phyloP scores from a whole-genome alignment of 1,140 invertebrate genomes.

The Heliconius congener region DNA sequence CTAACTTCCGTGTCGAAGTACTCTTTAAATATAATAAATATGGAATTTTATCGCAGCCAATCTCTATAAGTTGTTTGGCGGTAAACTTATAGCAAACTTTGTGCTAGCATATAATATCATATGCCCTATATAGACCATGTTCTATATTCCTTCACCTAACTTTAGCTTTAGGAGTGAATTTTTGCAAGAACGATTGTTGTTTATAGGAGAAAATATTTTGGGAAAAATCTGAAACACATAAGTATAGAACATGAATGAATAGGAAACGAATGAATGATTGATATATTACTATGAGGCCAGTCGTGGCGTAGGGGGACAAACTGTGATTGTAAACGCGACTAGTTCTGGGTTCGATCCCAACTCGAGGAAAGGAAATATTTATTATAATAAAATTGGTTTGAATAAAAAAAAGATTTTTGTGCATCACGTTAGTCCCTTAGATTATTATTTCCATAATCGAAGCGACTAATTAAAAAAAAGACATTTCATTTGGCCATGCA shows the following conservation, averaged over 20 bases:
- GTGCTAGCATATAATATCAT: neutral
- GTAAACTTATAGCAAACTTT: conserved; percentile 1
- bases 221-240: neutral
- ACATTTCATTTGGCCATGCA: too few relatives aligned
- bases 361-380: too few relatives aligned
- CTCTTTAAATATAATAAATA: conserved; percentile 14
- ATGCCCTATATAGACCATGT: neutral
- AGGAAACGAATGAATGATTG: too few relatives aligned
- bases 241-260: neutral
- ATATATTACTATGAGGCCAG: too few relatives aligned
- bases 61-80: neutral
- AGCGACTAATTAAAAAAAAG: too few relatives aligned
- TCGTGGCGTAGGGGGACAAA: too few relatives aligned
- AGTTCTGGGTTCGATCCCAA: too few relatives aligned
- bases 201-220: neutral
- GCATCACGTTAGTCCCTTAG: too few relatives aligned
- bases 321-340: too few relatives aligned
- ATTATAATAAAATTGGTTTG: too few relatives aligned
- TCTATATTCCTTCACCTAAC: neutral
- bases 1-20: conserved; percentile 10
- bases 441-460: too few relatives aligned
- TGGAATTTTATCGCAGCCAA: conserved; percentile 3
- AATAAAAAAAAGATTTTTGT: too few relatives aligned
- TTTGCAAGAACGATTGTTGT: neutral
- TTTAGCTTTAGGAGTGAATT: neutral